Base-by-base conservation (phyloP, 2,888 invertebrate species). In the Vanessa cardui region DNA sequence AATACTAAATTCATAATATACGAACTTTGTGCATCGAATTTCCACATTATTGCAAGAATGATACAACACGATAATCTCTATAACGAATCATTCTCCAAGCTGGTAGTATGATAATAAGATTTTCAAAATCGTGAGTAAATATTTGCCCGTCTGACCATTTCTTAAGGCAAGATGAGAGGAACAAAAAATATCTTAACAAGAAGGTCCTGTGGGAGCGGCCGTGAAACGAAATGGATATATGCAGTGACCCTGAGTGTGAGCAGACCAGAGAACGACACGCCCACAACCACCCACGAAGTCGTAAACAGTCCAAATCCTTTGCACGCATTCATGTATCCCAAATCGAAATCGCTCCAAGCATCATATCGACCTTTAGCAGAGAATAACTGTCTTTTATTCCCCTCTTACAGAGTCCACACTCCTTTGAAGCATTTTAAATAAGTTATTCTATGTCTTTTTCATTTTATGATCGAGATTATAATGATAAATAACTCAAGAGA, bases 251-350 rank as follows among this genome's bases (percentile, higher is more conserved):
- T 49, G 70, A 58, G 84, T 72, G 72, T 46, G 82, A 90, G 74
- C 73, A 78, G 78, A 88, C 88, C 73, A 74, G 78, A 76, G 72
- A 70, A 77, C 80, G 90, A 89, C 91, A 88, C 92, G 92, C 92
- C 92, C 89, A 89, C 84, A 90, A 85, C 92, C 92, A 92, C 92
- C 92, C 92, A 92, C 92, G 92, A 89, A 87, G 92, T 84, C 89
- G 85, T 92, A 90, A 92, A 91, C 90, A 91, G 91, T 89, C 90
- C 86, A 91, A 92, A 92, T 91, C 92, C 90, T 90, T 90, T 90
- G 91, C 90, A 90, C 88, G 91, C 88, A 91, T 90, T 89, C 91
- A 90, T 90, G 89, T 92, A 90, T 89, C 90, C 92, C 86, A 92
- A 92, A 91, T 89, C 89, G 88, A 91, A 90, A 91, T 88, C 88